Conservation (phyloP, 35 echinoderm and acorn worm genomes). For the Apostichopus californicus region DNA sequence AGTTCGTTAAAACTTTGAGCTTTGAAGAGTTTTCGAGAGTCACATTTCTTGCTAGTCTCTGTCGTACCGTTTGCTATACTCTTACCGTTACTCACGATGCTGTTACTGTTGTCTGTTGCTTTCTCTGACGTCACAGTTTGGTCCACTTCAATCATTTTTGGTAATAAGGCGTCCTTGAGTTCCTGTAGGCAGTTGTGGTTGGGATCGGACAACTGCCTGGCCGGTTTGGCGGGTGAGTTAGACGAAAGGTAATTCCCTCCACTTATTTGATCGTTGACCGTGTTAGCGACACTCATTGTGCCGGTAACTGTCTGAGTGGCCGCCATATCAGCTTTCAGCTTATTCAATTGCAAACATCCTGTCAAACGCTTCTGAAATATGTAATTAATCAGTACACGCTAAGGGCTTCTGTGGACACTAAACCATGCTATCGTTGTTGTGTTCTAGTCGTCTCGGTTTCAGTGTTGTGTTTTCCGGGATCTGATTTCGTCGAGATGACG, state of each 20-base stretch:
- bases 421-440: not conserved
- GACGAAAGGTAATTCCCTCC: slow-evolving; percentile 16
- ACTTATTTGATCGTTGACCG: slow-evolving; percentile 22
- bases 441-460: not conserved
- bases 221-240: slow-evolving; percentile 47
- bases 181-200: slow-evolving; percentile 57
- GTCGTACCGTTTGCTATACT: slow-evolving; percentile 28
- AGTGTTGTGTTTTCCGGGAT: not conserved
- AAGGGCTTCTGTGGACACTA: not conserved
- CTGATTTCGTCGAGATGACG: not conserved
- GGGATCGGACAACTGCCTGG: slow-evolving; percentile 43
- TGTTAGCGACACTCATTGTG: slow-evolving; percentile 35
- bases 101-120: slow-evolving; percentile 16
- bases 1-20: slow-evolving; percentile 68
- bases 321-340: slow-evolving; percentile 6
- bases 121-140: slow-evolving; percentile 42
- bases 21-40: slow-evolving; percentile 10
- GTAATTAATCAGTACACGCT: slow-evolving; percentile 16
- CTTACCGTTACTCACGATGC: not conserved
- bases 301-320: slow-evolving; percentile 25
- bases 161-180: slow-evolving; percentile 55
- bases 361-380: slow-evolving; percentile 8
- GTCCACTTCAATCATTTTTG: slow-evolving; percentile 51
- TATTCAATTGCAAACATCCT: slow-evolving; percentile 14
- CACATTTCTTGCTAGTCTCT: not conserved